phyloP scores from a whole-genome alignment of 2,113 vertebrate species.

The Puntigrus tetrazona region DNA sequence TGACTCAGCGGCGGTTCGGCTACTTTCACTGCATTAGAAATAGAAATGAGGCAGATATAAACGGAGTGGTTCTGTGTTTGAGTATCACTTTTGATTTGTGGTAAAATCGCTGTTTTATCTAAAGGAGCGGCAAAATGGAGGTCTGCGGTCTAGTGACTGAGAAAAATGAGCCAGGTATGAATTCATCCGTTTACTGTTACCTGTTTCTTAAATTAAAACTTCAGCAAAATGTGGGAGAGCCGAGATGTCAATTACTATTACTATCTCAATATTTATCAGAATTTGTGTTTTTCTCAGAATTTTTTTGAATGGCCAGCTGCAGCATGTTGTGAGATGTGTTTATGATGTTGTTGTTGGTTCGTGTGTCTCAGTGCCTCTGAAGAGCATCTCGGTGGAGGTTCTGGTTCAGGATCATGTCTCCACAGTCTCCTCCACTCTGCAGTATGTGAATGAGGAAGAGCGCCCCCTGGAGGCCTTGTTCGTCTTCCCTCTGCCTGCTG shows the following conservation, averaged over 20 bases:
- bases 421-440: constrained; percentile 76
- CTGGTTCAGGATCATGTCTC: constrained; percentile 79
- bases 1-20: neutral
- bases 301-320: too few species aligned
- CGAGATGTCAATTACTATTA: too few species aligned
- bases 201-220: neutral
- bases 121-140: constrained; percentile 39
- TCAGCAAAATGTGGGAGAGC: too few species aligned
- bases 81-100: neutral
- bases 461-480: constrained; percentile 78
- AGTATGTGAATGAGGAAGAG: constrained; percentile 80
- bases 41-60: neutral
- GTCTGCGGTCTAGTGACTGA: constrained; percentile 56
- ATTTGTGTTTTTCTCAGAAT: too few species aligned
- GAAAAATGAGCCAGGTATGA: constrained; percentile 59
- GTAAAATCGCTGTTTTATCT: neutral
- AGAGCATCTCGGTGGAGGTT: constrained; percentile 76
- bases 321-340: neutral
- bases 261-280: too few species aligned
- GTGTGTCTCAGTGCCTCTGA: constrained; percentile 75
- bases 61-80: neutral
- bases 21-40: too few species aligned
- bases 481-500: constrained; percentile 83
- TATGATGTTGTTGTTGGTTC: neutral
- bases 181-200: neutral